These are phyloP conservation scores for Cydia amplana DNA, from an alignment of 1,140 invertebrate species.

Conservation along the genomic window DNA sequence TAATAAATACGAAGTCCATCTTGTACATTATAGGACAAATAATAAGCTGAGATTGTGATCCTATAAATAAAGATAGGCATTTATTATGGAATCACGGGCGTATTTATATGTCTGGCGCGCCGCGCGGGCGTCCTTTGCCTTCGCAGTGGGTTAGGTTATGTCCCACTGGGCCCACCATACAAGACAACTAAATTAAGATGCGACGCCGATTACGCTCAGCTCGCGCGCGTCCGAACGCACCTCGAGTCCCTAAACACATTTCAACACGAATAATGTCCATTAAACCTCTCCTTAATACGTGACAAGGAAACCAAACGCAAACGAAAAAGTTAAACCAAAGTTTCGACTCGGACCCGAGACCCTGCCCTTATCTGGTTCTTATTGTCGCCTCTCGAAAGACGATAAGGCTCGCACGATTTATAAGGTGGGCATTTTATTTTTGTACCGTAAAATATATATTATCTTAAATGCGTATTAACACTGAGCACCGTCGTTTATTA, in stretches of 20 bases:
- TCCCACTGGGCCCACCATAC: slow-evolving; percentile 58
- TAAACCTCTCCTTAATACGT: slow-evolving; percentile 26
- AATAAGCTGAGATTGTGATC: slow-evolving; percentile 32
- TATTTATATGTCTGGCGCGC: slow-evolving; percentile 43
- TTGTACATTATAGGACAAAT: slow-evolving; percentile 29
- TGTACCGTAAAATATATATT: slow-evolving; percentile 73
- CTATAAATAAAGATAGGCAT: slow-evolving; percentile 31
- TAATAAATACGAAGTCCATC: neutral
- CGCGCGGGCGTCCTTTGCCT: slow-evolving; percentile 47
- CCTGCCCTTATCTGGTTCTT: slow-evolving; percentile 66
- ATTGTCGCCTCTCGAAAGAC: slow-evolving; percentile 63
- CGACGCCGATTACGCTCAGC: slow-evolving; percentile 65
- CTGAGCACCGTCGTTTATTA: slow-evolving; percentile 64
- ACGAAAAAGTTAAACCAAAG: slow-evolving; percentile 51
- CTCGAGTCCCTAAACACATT: slow-evolving; percentile 51
- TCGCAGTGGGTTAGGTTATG: slow-evolving; percentile 53
- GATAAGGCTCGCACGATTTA: slow-evolving; percentile 73
- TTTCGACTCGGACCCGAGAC: slow-evolving; percentile 45
- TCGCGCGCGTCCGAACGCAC: slow-evolving; percentile 45
- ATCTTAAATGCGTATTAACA: slow-evolving; percentile 77
- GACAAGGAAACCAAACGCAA: slow-evolving; percentile 50
- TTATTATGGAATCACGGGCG: slow-evolving; percentile 36
- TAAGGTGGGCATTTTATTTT: slow-evolving; percentile 73
- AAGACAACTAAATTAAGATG: slow-evolving; percentile 77
- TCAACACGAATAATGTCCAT: slow-evolving; percentile 35